These are phyloP conservation scores for Matsumurasca onukii DNA, from an alignment of 1,140 invertebrate species.

Conservation along the genomic window DNA sequence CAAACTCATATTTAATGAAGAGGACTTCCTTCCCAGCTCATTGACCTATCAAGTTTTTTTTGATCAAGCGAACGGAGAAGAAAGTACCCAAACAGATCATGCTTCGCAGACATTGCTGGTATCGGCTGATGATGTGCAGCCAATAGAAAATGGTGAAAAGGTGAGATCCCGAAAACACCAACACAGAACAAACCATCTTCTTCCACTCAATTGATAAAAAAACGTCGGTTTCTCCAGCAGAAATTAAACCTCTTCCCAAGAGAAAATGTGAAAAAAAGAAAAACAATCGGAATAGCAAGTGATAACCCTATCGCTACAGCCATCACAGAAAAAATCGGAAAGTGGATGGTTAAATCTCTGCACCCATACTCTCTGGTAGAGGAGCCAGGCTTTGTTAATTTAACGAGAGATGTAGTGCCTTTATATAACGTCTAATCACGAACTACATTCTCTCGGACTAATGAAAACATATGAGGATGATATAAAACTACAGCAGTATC, in stretches of 20 bases:
- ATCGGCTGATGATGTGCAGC: too few relatives aligned
- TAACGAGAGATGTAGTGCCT: background rate
- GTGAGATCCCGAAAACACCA: background rate
- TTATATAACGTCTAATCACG: background rate
- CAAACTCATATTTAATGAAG: background rate
- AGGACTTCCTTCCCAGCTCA: background rate
- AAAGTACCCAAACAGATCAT: background rate
- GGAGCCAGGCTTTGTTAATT: background rate
- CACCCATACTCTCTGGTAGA: background rate
- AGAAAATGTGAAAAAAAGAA: background rate
- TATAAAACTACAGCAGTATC: background rate
- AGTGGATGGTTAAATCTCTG: background rate
- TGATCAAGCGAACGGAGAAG: background rate
- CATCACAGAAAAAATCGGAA: background rate
- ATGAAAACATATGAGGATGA: background rate
- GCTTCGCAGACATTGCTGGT: too few relatives aligned
- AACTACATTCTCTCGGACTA: background rate
- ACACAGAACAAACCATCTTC: conserved; percentile 10
- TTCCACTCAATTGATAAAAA: background rate
- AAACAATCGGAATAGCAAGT: too few relatives aligned
- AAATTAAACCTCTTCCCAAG: conserved; percentile 3
- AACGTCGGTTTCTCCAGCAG: conserved; percentile 15
- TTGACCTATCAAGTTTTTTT: background rate
- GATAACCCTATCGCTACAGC: too few relatives aligned
- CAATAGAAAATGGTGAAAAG: conserved; percentile 8